These are phyloP conservation scores for Paradisaea rubra DNA, from an alignment of 2,113 vertebrate genomes.

Conservation along the genomic window DNA sequence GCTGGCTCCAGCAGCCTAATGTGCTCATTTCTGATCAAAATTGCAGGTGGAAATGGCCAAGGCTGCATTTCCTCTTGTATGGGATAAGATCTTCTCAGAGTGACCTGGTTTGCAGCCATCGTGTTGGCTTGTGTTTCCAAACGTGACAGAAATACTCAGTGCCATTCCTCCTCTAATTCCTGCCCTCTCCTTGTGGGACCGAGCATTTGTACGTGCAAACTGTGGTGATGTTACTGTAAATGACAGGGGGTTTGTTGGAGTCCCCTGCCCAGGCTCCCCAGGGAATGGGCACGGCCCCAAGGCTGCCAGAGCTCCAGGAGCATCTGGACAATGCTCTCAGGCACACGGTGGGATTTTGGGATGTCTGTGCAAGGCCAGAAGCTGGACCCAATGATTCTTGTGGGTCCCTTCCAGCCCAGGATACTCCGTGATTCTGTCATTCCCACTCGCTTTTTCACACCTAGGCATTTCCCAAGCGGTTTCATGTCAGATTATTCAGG, in stretches of 20 bases:
- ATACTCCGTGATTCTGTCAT: background rate
- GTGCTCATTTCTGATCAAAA: background rate
- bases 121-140: background rate
- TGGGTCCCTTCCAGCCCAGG: background rate
- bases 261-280: background rate
- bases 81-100: background rate
- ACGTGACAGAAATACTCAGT: accelerated
- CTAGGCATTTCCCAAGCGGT: background rate
- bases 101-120: accelerated
- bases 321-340: accelerated
- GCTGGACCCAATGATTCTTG: background rate
- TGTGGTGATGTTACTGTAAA: background rate
- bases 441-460: background rate
- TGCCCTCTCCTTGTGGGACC: background rate
- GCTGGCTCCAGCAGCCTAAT: background rate
- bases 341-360: background rate
- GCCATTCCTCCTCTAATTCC: background rate
- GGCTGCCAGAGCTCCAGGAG: background rate
- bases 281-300: background rate
- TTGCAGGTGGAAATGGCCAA: background rate
- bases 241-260: accelerated
- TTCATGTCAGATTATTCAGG: background rate
- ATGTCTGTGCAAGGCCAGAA: background rate
- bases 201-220: background rate
- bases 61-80: background rate